These are phyloP conservation scores for Lasioglossum calceatum DNA, from an alignment of 2,888 invertebrate species.

Conservation along the genomic window DNA sequence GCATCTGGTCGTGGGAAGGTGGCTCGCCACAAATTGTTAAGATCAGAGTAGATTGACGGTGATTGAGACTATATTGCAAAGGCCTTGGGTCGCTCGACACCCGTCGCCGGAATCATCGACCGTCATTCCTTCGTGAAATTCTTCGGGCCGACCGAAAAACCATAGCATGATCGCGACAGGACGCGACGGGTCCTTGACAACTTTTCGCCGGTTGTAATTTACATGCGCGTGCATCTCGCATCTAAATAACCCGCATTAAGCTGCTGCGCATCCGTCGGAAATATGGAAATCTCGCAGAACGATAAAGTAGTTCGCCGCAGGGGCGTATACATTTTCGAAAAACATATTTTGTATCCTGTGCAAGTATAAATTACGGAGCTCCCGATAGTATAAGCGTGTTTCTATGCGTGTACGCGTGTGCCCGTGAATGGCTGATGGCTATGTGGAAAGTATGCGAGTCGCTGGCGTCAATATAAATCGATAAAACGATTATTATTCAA, in stretches of 20 bases:
- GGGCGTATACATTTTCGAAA: background rate
- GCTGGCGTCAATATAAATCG: slow-evolving; percentile 28
- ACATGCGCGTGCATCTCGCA: slow-evolving; percentile 42
- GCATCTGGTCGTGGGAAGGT: slow-evolving; percentile 59
- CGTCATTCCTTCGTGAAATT: slow-evolving; percentile 48
- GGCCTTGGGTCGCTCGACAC: slow-evolving; percentile 76
- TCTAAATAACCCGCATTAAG: slow-evolving; percentile 47
- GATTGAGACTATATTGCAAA: slow-evolving; percentile 81
- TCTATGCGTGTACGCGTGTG: no score
- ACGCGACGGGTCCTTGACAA: slow-evolving; percentile 41
- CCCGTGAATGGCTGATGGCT: background rate
- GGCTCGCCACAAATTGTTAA: slow-evolving; percentile 69
- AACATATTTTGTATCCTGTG: background rate
- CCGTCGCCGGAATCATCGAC: slow-evolving; percentile 54
- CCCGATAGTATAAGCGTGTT: background rate
- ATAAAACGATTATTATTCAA: slow-evolving; percentile 46
- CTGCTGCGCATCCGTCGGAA: background rate
- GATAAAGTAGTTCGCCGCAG: slow-evolving; percentile 19
- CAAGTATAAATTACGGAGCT: background rate
- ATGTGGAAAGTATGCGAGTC: slow-evolving; percentile 2
- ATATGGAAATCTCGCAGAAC: slow-evolving; percentile 20
- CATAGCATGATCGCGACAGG: background rate
- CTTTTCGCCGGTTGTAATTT: slow-evolving; percentile 41
- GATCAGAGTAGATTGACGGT: slow-evolving; percentile 77
- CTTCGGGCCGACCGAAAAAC: slow-evolving; percentile 14